phyloP scores from a whole-genome alignment of 2,113 vertebrate genomes.

The Hypocryptadius cinnamomeus region DNA sequence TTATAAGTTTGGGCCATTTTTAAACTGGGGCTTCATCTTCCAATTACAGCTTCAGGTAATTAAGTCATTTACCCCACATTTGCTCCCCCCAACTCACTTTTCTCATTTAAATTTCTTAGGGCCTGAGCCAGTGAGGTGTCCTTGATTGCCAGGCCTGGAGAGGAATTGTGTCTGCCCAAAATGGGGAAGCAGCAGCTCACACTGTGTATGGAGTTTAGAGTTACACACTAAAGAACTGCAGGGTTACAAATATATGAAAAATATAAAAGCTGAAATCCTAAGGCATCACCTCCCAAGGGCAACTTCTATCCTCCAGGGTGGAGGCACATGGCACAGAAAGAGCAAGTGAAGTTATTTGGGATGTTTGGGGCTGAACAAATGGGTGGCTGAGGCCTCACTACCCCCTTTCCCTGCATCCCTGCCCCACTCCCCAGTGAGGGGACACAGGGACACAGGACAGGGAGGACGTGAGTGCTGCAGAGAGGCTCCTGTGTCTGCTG shows the following conservation, averaged over 20 bases:
- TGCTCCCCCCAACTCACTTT: background rate
- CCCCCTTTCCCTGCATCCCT: background rate
- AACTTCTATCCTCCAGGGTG: background rate
- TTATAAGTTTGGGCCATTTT: background rate
- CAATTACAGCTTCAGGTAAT: background rate
- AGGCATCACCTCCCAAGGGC: background rate
- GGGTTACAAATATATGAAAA: background rate
- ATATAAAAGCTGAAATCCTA: background rate
- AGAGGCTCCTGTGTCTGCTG: background rate
- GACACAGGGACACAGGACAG: background rate
- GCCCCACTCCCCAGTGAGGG: fast-evolving
- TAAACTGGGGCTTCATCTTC: background rate
- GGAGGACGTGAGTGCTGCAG: background rate
- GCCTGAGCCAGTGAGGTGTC: background rate
- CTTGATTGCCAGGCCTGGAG: background rate
- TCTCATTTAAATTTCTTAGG: background rate
- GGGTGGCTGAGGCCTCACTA: background rate
- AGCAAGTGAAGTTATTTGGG: background rate
- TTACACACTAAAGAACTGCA: background rate
- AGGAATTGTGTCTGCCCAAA: background rate
- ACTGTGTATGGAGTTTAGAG: background rate
- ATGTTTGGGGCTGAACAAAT: background rate
- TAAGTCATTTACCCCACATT: background rate
- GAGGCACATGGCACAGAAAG: background rate
- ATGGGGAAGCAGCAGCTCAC: background rate